These are phyloP conservation scores for Noctua pronuba DNA, from an alignment of 2,888 invertebrate species.

Conservation along the genomic window DNA sequence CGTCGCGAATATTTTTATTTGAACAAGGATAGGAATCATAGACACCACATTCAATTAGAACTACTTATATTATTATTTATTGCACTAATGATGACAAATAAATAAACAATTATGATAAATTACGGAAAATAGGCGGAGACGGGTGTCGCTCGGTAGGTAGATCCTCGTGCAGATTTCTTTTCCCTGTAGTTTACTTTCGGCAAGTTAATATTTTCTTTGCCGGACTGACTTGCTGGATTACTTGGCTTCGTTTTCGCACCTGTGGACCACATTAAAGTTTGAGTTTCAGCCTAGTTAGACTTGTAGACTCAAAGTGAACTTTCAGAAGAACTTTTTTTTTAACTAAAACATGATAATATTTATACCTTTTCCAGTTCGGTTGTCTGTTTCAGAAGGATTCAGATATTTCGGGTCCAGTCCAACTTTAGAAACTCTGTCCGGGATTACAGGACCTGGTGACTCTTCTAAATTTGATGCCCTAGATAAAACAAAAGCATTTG, in stretches of 20 bases:
- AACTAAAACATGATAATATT: neutral
- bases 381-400: slow-evolving; percentile 78
- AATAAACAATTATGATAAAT: slow-evolving; percentile 28
- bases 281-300: neutral
- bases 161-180: slow-evolving; percentile 81
- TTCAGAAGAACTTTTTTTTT: neutral
- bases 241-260: slow-evolving; percentile 68
- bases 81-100: slow-evolving; percentile 47
- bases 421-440: slow-evolving; percentile 70
- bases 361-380: slow-evolving; percentile 75
- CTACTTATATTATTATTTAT: slow-evolving; percentile 38
- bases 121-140: slow-evolving; percentile 87
- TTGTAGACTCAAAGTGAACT: neutral
- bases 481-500: neutral
- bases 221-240: slow-evolving; percentile 58
- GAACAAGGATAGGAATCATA: neutral
- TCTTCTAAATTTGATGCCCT: slow-evolving; percentile 82
- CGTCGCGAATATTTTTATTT: neutral
- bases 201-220: slow-evolving; percentile 85
- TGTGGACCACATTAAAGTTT: slow-evolving; percentile 61
- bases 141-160: slow-evolving; percentile 84
- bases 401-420: slow-evolving; percentile 87
- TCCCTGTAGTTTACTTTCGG: slow-evolving; percentile 87
- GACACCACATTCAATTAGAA: neutral
- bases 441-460: slow-evolving; percentile 76